A percentile compares a stretch with the other conserved stretches of the same genome.
phyloP scores from a whole-genome alignment of 2,888 invertebrate genomes.

The Pelosia muscerda region DNA sequence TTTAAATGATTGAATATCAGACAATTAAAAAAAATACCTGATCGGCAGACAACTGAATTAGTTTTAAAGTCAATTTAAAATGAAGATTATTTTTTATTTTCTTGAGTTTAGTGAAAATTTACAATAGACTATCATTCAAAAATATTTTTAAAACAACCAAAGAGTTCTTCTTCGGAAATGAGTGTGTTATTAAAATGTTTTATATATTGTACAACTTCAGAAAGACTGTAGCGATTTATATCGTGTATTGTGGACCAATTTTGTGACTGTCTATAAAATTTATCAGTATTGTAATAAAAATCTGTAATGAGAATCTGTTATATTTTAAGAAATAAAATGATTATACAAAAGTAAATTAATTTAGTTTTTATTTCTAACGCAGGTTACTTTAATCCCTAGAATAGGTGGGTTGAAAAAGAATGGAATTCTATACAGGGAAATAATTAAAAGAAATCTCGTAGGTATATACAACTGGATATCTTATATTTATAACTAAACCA shows the following conservation, averaged over 20 bases:
- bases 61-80: too few relatives aligned
- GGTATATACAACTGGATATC: slow-evolving; percentile 34
- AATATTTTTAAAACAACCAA: slow-evolving; percentile 12
- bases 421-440: too few relatives aligned
- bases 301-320: slow-evolving; percentile 31
- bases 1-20: too few relatives aligned
- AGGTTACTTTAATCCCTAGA: neutral
- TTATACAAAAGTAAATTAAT: slow-evolving; percentile 9
- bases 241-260: slow-evolving; percentile 29
- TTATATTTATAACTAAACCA: slow-evolving; percentile 53
- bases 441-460: slow-evolving; percentile 31
- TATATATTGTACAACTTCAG: slow-evolving; percentile 13
- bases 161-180: slow-evolving; percentile 14
- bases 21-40: too few relatives aligned
- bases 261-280: slow-evolving; percentile 31
- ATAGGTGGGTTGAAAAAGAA: too few relatives aligned
- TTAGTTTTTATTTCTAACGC: neutral
- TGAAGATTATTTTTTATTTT: too few relatives aligned
- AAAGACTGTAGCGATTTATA: slow-evolving; percentile 17
- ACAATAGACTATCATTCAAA: neutral
- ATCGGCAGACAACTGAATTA: too few relatives aligned
- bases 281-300: slow-evolving; percentile 43
- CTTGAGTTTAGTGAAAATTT: too few relatives aligned
- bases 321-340: slow-evolving; percentile 38
- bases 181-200: neutral